Percentiles rank a stretch among this genome's conserved stretches.
These are phyloP conservation scores for Pangasianodon hypophthalmus DNA, from an alignment of 2,113 vertebrate species.

Conservation along the genomic window DNA sequence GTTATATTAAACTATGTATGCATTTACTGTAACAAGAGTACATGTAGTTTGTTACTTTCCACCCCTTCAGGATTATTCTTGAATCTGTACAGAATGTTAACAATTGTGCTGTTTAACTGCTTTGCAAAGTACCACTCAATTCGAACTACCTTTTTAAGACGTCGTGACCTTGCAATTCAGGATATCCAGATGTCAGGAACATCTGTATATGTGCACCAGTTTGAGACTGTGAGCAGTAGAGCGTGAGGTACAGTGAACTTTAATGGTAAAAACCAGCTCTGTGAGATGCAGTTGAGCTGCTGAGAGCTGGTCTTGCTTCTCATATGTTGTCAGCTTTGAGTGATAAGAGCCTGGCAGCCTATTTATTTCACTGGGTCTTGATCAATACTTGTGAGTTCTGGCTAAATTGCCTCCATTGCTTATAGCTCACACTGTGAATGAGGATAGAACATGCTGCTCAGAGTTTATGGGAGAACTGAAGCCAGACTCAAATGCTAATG, in stretches of 20 bases:
- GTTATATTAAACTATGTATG: neutral
- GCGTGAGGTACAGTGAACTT: conserved; percentile 43
- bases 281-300: conserved; percentile 34
- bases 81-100: neutral
- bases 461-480: conserved; percentile 21
- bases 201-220: neutral
- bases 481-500: conserved; percentile 3
- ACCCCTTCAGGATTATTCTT: neutral
- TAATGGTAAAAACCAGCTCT: conserved; percentile 24
- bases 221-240: conserved; percentile 24
- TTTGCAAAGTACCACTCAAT: neutral
- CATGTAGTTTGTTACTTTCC: neutral
- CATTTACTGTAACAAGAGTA: neutral
- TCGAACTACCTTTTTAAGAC: neutral
- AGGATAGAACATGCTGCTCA: conserved; percentile 41
- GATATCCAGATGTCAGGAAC: conserved; percentile 4
- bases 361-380: conserved; percentile 58
- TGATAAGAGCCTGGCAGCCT: conserved; percentile 57
- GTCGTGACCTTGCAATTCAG: neutral
- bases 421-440: conserved; percentile 50
- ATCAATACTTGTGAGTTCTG: conserved; percentile 56
- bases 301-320: conserved; percentile 43
- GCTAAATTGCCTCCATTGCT: conserved; percentile 60
- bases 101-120: neutral
- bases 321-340: conserved; percentile 54